These are phyloP conservation scores for Pandion haliaetus DNA, from an alignment of 2,113 vertebrate species.

Conservation along the genomic window DNA sequence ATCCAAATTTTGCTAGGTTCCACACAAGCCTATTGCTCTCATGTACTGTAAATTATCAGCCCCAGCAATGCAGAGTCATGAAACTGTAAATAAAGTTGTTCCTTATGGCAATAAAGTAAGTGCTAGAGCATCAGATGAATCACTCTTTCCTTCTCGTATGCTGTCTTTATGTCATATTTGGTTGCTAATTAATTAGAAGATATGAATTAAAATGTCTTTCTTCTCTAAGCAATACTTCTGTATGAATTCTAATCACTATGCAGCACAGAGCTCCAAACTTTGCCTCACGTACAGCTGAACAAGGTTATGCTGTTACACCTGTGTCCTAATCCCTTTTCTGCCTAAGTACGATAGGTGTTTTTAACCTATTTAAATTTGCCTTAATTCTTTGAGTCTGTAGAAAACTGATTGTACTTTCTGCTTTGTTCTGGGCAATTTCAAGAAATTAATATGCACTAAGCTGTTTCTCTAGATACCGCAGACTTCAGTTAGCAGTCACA, in stretches of 20 bases:
- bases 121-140: not conserved
- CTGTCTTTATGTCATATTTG: not conserved
- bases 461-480: not conserved
- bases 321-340: not conserved
- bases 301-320: not conserved
- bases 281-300: not conserved
- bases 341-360: not conserved
- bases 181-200: not conserved
- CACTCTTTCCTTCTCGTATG: not conserved
- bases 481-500: not conserved
- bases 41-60: not conserved
- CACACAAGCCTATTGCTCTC: not conserved
- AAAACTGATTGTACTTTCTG: not conserved
- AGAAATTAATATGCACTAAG: not conserved
- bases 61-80: not conserved
- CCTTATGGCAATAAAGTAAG: not conserved
- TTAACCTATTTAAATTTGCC: not conserved
- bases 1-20: not conserved
- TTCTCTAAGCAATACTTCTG: not conserved
- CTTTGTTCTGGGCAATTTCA: not conserved
- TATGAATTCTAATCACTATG: not conserved
- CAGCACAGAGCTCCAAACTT: not conserved
- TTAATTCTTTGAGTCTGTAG: not conserved
- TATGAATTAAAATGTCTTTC: not conserved
- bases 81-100: not conserved